These are phyloP conservation scores for Eulemur coronatus DNA, from an alignment of 2,797 vertebrate genomes.

Conservation along the genomic window DNA sequence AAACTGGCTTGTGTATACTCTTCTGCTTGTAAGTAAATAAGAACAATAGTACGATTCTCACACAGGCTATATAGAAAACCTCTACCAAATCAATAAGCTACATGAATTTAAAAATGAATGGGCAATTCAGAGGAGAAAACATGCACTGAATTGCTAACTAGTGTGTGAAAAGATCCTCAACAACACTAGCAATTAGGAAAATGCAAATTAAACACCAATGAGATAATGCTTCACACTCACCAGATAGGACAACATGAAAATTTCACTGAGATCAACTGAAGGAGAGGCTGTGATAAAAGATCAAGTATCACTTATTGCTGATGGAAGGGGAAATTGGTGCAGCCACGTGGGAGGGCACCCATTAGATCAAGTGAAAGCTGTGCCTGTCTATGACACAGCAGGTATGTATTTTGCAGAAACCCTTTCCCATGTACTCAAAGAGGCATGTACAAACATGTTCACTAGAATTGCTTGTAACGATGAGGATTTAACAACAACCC, in stretches of 20 bases:
- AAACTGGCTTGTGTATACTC: background rate
- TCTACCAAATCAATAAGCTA: background rate
- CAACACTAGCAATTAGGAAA: background rate
- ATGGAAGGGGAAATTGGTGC: background rate
- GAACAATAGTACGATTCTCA: background rate
- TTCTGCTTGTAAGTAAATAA: background rate
- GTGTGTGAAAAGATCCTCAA: background rate
- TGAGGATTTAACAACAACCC: background rate
- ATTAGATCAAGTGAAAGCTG: background rate
- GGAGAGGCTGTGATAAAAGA: background rate
- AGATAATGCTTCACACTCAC: background rate
- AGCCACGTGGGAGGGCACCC: background rate
- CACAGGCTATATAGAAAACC: background rate
- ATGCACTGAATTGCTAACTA: background rate
- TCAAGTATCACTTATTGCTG: background rate
- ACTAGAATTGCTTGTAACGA: background rate
- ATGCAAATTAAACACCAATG: background rate
- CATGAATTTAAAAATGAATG: background rate
- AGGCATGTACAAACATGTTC: background rate
- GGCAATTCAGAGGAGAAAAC: constrained; percentile 13
- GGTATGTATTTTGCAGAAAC: background rate
- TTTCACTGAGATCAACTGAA: background rate
- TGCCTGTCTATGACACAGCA: background rate
- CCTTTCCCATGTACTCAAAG: background rate
- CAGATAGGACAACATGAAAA: background rate